A percentile compares a stretch with the other conserved stretches of the same genome.
phyloP scores from a whole-genome alignment of 2,113 vertebrate genomes.

The Cyprinodon tularosa region DNA sequence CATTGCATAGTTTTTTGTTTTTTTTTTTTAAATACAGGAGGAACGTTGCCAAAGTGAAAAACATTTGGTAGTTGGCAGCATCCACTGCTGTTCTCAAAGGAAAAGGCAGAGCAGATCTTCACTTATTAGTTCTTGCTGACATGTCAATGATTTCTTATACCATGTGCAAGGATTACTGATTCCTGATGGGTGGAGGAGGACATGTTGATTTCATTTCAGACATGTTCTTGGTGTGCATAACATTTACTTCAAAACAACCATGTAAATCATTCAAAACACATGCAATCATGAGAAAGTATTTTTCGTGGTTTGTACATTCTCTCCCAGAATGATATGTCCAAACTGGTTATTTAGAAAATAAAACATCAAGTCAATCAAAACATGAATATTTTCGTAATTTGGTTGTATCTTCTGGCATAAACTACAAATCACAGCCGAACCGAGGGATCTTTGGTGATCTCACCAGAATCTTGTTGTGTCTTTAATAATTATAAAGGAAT shows the following conservation, averaged over 20 bases:
- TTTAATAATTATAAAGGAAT: no score
- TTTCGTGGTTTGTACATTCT: no score
- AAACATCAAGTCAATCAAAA: no score
- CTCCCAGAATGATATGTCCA: not conserved
- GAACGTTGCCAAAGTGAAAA: constrained; percentile 37
- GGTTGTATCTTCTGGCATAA: not conserved
- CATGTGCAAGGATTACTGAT: not conserved
- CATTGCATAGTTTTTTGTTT: constrained; percentile 11
- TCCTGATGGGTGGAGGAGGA: not conserved
- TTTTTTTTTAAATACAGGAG: constrained; percentile 24
- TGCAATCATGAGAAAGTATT: not conserved
- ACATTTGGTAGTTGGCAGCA: constrained; percentile 47
- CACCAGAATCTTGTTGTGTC: no score
- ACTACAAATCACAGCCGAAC: not conserved
- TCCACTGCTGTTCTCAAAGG: constrained; percentile 27
- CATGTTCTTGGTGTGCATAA: not conserved
- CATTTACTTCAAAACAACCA: not conserved
- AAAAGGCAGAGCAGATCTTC: constrained; percentile 12
- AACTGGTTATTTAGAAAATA: not conserved
- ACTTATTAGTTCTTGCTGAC: constrained; percentile 17
- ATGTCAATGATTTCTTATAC: not conserved
- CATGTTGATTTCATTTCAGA: not conserved
- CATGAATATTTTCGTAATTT: no score
- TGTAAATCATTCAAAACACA: not conserved
- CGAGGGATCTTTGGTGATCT: no score